Percentiles rank a stretch among this genome's conserved stretches.
phyloP scores from a whole-genome alignment of 2,888 invertebrate genomes.

The Bibio marci region DNA sequence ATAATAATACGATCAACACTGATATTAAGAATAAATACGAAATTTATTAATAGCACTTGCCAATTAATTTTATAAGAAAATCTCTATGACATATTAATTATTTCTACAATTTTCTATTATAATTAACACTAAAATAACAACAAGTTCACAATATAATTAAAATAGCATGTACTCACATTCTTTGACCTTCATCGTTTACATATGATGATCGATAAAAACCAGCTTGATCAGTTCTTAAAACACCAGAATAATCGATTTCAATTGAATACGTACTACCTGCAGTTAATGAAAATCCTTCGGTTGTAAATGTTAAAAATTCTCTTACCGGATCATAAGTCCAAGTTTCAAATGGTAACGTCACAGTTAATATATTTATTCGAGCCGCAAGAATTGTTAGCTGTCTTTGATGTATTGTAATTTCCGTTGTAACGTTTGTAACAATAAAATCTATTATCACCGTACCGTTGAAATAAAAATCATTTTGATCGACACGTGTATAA shows the following conservation, averaged over 20 bases:
- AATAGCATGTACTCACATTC: slow-evolving; percentile 36
- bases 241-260: slow-evolving; percentile 37
- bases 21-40: no score
- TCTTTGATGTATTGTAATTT: slow-evolving; percentile 37
- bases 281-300: slow-evolving; percentile 6
- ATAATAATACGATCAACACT: no score
- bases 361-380: slow-evolving; percentile 8
- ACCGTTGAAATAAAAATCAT: slow-evolving; percentile 24
- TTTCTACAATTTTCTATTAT: no score
- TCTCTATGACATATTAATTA: no score
- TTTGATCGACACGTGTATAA: slow-evolving; percentile 29
- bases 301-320: no score
- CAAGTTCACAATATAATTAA: neutral
- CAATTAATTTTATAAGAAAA: no score
- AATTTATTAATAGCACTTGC: no score
- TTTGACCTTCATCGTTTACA: slow-evolving; percentile 27
- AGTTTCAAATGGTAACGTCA: neutral
- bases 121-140: no score
- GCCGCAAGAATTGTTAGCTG: slow-evolving; percentile 28
- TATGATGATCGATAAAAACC: slow-evolving; percentile 49
- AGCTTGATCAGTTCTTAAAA: slow-evolving; percentile 39
- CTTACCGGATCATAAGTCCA: neutral
- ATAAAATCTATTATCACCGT: slow-evolving; percentile 31
- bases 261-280: slow-evolving; percentile 30
- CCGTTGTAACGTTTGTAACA: slow-evolving; percentile 29